Evolutionary conservation across 2,888 invertebrate species (phyloP), one percentile per base, ranked within the genome.

Genomic region (Perizoma affinitatum): DNA sequence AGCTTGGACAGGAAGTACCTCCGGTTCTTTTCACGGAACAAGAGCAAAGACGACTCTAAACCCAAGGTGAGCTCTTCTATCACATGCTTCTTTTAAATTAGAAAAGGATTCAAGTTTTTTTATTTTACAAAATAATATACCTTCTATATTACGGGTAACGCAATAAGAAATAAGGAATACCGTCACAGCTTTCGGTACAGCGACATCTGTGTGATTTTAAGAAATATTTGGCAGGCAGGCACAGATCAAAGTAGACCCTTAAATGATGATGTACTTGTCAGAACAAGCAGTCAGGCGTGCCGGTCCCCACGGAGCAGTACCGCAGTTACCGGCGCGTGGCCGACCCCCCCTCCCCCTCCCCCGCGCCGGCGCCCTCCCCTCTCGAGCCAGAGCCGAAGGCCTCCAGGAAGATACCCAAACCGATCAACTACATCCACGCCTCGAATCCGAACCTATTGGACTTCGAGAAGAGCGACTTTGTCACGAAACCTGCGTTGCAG

Each of bases 291-390:
- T 68, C 81, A 0, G 75, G 75, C 55, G 94, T 95, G 58, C 96
- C 96, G 0, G 95, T 96, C 47, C 96, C 96, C 38, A 96, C 96
- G 0, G 95, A 96, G 51, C 96, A 96, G 78, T 96, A 95, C 86
- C 93, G 96, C 69, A 96, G 96, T 75, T 96, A 96, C 73, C 71
- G 78, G 88, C 96, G 72, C 94, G 95, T 77, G 95, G 93, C 61
- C 92, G 94, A 69, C 70, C 67, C 49, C 68, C 68, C 68, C 52
- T 48, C 48, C 58, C 52, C 67, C 59, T 65, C 44, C 54, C 47
- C 65, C 51, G 41, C 48, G 49, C 51, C 61, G 33, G 47, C 48
- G 43, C 44, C 55, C 35, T 7, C n/a, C 36, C 44, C 50, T 9
- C 40, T 33, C 45, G 45, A 53, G 38, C 10, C 51, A 2, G 61